These are phyloP conservation scores for Philonicus albiceps DNA, from an alignment of 2,888 invertebrate species.

Conservation along the genomic window DNA sequence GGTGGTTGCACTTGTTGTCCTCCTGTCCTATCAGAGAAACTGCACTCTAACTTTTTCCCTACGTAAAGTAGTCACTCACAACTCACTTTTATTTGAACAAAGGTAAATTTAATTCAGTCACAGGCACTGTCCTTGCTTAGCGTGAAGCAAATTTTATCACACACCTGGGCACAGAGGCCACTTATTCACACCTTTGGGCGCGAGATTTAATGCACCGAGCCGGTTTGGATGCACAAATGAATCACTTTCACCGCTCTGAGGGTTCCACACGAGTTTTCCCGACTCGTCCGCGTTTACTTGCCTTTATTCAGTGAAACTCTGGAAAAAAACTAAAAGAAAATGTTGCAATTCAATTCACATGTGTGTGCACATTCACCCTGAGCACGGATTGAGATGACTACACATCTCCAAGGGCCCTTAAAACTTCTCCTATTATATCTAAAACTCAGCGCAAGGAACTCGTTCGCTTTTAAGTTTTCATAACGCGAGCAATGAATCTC, in stretches of 20 bases:
- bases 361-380: neutral
- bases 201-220: neutral
- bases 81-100: neutral
- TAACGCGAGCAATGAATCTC: neutral
- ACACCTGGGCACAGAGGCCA: neutral
- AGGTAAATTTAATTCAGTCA: neutral
- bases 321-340: neutral
- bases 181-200: neutral
- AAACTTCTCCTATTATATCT: neutral
- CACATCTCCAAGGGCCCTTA: neutral
- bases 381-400: neutral
- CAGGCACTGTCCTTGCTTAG: neutral
- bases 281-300: neutral
- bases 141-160: neutral
- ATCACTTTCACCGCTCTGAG: neutral
- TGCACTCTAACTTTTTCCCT: neutral
- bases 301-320: neutral
- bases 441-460: neutral
- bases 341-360: slow-evolving; percentile 19
- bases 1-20: neutral
- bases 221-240: neutral
- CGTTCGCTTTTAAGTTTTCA: neutral
- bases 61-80: neutral
- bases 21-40: neutral
- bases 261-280: neutral